These are phyloP conservation scores for Chlorocebus sabaeus DNA, from an alignment of 2,113 vertebrate species.

Conservation along the genomic window DNA sequence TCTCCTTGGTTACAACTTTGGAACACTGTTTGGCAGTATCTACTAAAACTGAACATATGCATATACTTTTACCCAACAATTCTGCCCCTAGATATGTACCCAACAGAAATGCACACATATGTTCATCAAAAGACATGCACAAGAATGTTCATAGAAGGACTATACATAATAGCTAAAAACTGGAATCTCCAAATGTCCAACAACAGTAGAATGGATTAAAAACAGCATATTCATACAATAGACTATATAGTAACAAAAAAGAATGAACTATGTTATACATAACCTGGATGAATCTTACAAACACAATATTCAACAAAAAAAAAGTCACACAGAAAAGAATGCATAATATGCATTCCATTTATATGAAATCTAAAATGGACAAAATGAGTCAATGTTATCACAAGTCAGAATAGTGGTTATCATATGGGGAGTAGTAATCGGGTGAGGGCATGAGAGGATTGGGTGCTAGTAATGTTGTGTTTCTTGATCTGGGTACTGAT, in stretches of 20 bases:
- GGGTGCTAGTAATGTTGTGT: not conserved
- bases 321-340: not conserved
- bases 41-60: constrained; percentile 54
- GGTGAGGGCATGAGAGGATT: not conserved
- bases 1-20: constrained; percentile 49
- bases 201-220: not conserved
- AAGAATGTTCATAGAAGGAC: constrained; percentile 46
- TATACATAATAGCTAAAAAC: constrained; percentile 40
- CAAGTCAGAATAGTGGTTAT: constrained; percentile 22
- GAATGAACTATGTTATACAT: not conserved
- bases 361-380: constrained; percentile 28
- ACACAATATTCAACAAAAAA: not conserved
- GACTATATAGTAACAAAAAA: not conserved
- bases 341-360: not conserved
- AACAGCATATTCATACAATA: constrained; percentile 17
- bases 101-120: constrained; percentile 57
- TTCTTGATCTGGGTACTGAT: constrained; percentile 21
- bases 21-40: constrained; percentile 43
- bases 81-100: constrained; percentile 48
- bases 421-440: not conserved
- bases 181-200: constrained; percentile 53
- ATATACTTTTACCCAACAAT: constrained; percentile 53
- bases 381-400: constrained; percentile 6
- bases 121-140: constrained; percentile 50
- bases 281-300: not conserved